Conservation (phyloP, 2,797 vertebrate genomes). For the Acrossocheilus wenchowensis region DNA sequence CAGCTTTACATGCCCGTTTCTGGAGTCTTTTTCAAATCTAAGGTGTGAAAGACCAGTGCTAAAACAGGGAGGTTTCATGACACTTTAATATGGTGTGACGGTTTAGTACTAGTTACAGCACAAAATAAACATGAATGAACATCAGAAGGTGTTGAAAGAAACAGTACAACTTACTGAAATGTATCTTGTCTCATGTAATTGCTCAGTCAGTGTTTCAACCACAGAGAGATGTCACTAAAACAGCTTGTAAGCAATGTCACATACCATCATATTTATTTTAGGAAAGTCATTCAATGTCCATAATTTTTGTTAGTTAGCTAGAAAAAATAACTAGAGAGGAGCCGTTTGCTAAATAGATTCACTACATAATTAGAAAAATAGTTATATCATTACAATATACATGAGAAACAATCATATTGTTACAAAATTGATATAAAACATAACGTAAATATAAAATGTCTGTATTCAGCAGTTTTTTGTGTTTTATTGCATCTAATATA, state of each 20-base stretch:
- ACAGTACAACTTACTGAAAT: background rate
- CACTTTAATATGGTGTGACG: background rate
- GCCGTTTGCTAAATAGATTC: background rate
- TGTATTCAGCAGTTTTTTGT: background rate
- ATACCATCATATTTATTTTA: background rate
- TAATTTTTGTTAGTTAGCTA: background rate
- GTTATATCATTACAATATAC: background rate
- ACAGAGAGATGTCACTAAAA: background rate
- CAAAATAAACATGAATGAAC: background rate
- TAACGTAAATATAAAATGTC: background rate
- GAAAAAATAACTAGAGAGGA: background rate
- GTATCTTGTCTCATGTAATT: background rate
- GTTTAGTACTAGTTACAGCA: background rate
- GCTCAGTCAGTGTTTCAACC: background rate
- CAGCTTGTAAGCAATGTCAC: background rate
- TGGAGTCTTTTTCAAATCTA: slow-evolving; percentile 2
- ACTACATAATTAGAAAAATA: background rate
- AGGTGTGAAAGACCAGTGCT: slow-evolving; percentile 8
- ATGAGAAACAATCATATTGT: background rate
- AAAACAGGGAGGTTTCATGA: background rate
- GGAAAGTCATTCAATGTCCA: background rate
- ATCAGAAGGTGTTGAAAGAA: background rate
- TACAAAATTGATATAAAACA: too few species aligned
- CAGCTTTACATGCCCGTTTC: slow-evolving; percentile 3
- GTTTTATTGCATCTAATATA: background rate